These are phyloP conservation scores for Nomada flava DNA, from an alignment of 2,888 invertebrate species.

Conservation along the genomic window DNA sequence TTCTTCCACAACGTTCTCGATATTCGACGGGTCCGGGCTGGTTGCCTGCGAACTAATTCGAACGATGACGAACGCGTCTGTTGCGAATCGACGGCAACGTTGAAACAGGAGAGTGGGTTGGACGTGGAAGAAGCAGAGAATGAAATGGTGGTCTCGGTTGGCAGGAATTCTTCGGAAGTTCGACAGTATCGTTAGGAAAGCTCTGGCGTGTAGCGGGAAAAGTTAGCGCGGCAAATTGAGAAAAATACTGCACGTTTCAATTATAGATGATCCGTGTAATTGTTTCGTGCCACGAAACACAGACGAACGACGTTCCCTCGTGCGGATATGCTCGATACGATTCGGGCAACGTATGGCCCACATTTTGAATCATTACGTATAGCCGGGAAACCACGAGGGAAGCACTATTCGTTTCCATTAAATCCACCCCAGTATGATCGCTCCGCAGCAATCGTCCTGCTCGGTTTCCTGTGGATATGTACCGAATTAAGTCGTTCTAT, in stretches of 20 bases:
- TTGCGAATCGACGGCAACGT: neutral
- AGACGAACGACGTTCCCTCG: constrained; percentile 4
- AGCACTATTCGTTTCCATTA: constrained; percentile 72
- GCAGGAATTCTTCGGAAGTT: constrained; percentile 6
- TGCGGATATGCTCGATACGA: constrained; percentile 15
- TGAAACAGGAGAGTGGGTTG: neutral
- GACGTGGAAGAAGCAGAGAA: neutral
- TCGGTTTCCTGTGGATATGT: constrained; percentile 36
- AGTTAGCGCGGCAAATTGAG: neutral
- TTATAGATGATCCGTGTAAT: constrained; percentile 34
- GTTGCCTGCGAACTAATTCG: neutral
- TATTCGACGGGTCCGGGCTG: neutral
- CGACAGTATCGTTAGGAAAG: constrained; percentile 25
- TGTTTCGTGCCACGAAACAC: constrained; percentile 40
- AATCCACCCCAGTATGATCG: constrained; percentile 59
- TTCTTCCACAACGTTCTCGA: neutral
- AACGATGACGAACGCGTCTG: constrained; percentile 8
- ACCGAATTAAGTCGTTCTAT: constrained; percentile 67
- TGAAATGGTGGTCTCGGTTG: neutral
- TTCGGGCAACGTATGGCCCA: constrained; percentile 28
- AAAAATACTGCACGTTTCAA: constrained; percentile 47
- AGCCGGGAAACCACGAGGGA: constrained; percentile 35
- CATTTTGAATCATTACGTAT: constrained; percentile 49
- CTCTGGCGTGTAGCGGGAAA: neutral
- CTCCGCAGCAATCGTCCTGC: constrained; percentile 51